Conservation (phyloP, 1,140 invertebrate genomes). For the Orius laevigatus region DNA sequence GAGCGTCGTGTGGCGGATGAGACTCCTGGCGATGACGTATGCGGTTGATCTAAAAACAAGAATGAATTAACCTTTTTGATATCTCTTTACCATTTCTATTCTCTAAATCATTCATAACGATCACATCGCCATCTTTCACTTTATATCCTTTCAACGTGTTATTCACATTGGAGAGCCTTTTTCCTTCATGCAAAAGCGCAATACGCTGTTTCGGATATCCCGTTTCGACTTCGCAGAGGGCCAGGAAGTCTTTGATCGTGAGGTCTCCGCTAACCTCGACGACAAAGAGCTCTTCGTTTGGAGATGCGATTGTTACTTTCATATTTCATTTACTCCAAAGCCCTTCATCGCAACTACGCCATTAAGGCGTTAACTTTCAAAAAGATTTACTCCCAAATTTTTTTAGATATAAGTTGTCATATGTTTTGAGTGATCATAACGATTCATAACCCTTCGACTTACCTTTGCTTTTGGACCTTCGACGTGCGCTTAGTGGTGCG, state of each 20-base stretch:
- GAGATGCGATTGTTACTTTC: slow-evolving; percentile 80
- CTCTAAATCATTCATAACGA: background rate
- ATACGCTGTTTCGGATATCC: slow-evolving; percentile 68
- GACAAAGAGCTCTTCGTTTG: slow-evolving; percentile 71
- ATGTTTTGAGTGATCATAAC: no score
- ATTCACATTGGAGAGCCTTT: slow-evolving; percentile 65
- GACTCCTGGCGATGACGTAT: background rate
- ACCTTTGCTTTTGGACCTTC: no score
- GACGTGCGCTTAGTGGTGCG: no score
- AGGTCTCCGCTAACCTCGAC: slow-evolving; percentile 83
- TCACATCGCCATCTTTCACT: slow-evolving; percentile 49
- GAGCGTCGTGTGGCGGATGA: background rate
- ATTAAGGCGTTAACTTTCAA: no score
- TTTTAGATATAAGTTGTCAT: no score
- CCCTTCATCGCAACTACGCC: no score
- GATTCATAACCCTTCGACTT: no score
- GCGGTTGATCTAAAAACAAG: background rate
- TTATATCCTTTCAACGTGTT: slow-evolving; percentile 63
- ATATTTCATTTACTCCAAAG: slow-evolving; percentile 35
- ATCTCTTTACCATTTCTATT: background rate
- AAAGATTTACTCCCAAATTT: no score
- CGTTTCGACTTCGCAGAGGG: slow-evolving; percentile 80
- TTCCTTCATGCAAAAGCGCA: slow-evolving; percentile 68
- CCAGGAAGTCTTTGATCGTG: slow-evolving; percentile 90
- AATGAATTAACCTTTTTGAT: background rate